These are phyloP conservation scores for Corbicula japonica DNA, from an alignment of 2,888 invertebrate genomes.

Conservation along the genomic window DNA sequence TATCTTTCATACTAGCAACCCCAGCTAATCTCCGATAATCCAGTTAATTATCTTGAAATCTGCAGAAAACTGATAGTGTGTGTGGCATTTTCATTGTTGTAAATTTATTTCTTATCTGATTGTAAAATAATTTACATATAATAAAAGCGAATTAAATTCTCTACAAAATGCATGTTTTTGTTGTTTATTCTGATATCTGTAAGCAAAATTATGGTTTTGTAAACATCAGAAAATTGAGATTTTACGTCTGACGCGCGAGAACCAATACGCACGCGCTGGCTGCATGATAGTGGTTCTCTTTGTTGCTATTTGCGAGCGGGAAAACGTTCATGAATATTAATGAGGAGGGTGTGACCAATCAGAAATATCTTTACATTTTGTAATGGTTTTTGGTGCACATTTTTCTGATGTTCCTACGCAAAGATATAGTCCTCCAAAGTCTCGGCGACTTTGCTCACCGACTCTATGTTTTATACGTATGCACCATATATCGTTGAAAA, in stretches of 20 bases:
- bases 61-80: background rate
- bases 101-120: background rate
- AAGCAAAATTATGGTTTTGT: background rate
- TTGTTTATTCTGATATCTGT: background rate
- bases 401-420: background rate
- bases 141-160: slow-evolving; percentile 7
- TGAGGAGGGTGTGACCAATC: background rate
- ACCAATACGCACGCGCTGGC: background rate
- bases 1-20: too few species aligned
- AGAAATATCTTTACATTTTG: background rate
- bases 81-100: background rate
- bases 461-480: background rate
- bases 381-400: background rate
- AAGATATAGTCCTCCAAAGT: slow-evolving; percentile 10
- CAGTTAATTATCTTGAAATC: background rate
- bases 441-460: background rate
- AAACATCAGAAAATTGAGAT: background rate
- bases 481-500: background rate
- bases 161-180: background rate
- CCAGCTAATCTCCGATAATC: too few species aligned
- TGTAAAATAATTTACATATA: background rate
- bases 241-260: background rate
- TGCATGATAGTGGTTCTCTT: background rate
- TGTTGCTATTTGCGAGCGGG: background rate
- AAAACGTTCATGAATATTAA: slow-evolving; percentile 1